These are phyloP conservation scores for Tetraneura akinire DNA, from an alignment of 1,140 invertebrate species.

Conservation along the genomic window DNA sequence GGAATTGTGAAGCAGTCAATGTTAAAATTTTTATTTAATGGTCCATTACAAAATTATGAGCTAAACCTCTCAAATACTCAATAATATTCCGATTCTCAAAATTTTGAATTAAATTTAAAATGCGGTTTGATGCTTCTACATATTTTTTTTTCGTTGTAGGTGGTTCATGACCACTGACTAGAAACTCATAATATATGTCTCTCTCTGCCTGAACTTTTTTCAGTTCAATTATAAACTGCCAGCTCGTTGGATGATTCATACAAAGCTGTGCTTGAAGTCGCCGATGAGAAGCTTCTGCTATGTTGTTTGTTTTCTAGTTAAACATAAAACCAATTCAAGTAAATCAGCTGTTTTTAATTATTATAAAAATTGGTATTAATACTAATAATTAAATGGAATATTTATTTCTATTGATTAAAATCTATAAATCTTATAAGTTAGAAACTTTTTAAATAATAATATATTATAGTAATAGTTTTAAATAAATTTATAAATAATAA, in stretches of 20 bases:
- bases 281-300: slow-evolving; percentile 9
- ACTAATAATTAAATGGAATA: background rate
- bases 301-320: slow-evolving; percentile 10
- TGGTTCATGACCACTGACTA: background rate
- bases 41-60: slow-evolving; percentile 1
- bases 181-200: slow-evolving; percentile 5
- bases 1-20: background rate
- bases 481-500: background rate
- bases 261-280: background rate
- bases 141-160: slow-evolving; percentile 2
- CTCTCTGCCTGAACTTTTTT: slow-evolving; percentile 16
- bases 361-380: background rate
- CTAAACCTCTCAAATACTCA: background rate
- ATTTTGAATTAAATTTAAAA: slow-evolving; percentile 8
- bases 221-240: slow-evolving; percentile 15
- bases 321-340: background rate
- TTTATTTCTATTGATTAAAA: background rate
- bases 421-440: background rate
- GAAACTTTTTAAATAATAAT: background rate
- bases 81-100: background rate
- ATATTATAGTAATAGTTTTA: no score
- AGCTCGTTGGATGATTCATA: background rate
- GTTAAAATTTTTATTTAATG: background rate
- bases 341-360: background rate
- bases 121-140: background rate